Conservation (phyloP, 2,888 invertebrate species). For the Blera fallax region DNA sequence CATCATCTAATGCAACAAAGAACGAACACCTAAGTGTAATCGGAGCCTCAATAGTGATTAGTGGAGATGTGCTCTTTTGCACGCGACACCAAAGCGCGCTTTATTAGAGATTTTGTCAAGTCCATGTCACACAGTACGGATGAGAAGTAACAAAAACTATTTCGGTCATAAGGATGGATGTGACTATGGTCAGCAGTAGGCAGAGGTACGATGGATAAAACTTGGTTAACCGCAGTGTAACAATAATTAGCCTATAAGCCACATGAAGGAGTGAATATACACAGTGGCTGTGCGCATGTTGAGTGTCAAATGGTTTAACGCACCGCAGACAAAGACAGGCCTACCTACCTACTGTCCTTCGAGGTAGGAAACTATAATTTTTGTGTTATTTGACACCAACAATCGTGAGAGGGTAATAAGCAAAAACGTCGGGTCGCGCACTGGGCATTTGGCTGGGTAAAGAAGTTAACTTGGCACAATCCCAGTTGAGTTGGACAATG, state of each 20-base stretch:
- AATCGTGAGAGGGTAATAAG: slow-evolving; percentile 38
- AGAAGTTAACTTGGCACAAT: background rate
- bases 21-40: slow-evolving; percentile 46
- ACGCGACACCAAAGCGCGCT: slow-evolving; percentile 1
- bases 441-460: background rate
- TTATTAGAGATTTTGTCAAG: slow-evolving; percentile 32
- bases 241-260: slow-evolving; percentile 5
- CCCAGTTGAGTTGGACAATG: background rate
- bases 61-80: slow-evolving; percentile 3
- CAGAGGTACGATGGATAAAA: too few species aligned
- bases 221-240: background rate
- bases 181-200: slow-evolving; percentile 22
- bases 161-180: slow-evolving; percentile 1
- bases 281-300: slow-evolving; percentile 30
- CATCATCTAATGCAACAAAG: slow-evolving; percentile 59
- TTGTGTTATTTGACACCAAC: slow-evolving; percentile 32
- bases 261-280: background rate
- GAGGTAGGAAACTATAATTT: slow-evolving; percentile 14
- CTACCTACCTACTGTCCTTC: background rate
- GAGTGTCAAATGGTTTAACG: slow-evolving; percentile 35
- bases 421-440: background rate
- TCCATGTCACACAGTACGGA: background rate
- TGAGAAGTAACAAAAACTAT: slow-evolving; percentile 16
- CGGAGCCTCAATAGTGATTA: slow-evolving; percentile 24
- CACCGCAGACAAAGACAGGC: slow-evolving; percentile 7